A percentile compares a stretch with the other conserved stretches of the same genome.
These are phyloP conservation scores for Aphelocoma californica DNA, from an alignment of 2,797 vertebrate species.

Conservation along the genomic window DNA sequence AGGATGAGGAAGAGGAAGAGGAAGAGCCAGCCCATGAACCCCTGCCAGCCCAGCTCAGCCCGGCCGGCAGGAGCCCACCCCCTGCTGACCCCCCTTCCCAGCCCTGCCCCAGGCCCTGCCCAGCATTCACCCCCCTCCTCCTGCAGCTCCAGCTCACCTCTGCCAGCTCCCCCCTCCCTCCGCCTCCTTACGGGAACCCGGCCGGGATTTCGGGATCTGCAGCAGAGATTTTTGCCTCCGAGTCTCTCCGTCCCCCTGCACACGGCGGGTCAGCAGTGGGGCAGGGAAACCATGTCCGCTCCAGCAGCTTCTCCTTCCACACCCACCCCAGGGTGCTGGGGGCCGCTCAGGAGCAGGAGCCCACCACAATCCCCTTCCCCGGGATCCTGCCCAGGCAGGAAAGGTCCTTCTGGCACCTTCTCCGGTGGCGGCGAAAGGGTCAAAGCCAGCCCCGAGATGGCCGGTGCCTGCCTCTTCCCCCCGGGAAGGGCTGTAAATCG, in stretches of 20 bases:
- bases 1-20: constrained; percentile 52
- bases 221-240: neutral
- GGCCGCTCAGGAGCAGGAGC: neutral
- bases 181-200: neutral
- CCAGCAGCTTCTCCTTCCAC: neutral
- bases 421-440: neutral
- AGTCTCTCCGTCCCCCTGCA: neutral
- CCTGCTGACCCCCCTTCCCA: neutral
- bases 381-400: neutral
- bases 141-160: neutral
- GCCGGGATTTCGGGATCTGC: neutral
- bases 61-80: neutral
- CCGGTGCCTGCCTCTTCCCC: neutral
- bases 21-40: constrained; percentile 54
- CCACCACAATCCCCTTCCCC: neutral
- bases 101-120: neutral
- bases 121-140: neutral
- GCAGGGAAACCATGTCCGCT: fast-evolving
- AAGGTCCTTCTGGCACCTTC: neutral
- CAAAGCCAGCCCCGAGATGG: neutral
- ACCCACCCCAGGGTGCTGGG: neutral
- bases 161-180: neutral
- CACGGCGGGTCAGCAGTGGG: neutral
- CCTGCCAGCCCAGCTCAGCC: neutral
- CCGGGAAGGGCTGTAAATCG: constrained; percentile 63